These are phyloP conservation scores for Anarhynchus alexandrinus DNA, from an alignment of 2,113 vertebrate genomes.

Conservation along the genomic window DNA sequence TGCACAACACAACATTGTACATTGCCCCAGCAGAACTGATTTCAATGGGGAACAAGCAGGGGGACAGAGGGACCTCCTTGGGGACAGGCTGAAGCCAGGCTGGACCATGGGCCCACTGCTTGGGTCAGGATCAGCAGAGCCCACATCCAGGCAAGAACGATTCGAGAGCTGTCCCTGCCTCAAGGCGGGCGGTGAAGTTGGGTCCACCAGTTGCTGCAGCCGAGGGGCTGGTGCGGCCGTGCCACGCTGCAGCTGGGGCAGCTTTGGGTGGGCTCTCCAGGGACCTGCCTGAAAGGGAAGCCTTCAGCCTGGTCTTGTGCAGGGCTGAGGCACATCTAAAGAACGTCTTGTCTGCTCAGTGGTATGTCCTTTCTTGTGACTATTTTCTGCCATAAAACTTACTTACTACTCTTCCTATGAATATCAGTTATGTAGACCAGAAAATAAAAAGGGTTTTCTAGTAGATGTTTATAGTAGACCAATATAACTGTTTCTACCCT, in stretches of 20 bases:
- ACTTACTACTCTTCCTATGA: neutral
- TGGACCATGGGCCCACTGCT: accelerated
- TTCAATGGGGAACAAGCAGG: neutral
- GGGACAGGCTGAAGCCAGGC: neutral
- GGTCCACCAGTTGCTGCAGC: neutral
- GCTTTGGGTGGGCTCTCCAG: neutral
- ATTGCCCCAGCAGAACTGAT: neutral
- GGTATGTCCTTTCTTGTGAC: neutral
- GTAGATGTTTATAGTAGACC: neutral
- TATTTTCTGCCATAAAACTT: neutral
- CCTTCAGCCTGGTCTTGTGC: neutral
- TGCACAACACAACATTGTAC: neutral
- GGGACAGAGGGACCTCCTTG: neutral
- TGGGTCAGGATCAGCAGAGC: neutral
- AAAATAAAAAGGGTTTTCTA: neutral
- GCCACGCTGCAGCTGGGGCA: accelerated
- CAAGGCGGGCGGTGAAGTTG: accelerated
- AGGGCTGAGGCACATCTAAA: neutral
- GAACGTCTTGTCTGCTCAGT: accelerated
- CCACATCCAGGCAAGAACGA: accelerated
- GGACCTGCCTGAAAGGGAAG: neutral
- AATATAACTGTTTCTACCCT: neutral
- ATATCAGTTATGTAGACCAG: neutral
- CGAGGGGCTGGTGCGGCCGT: accelerated
- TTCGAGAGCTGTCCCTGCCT: accelerated